Conservation (phyloP, 2,888 invertebrate species). For the Flexamia atlantica region DNA sequence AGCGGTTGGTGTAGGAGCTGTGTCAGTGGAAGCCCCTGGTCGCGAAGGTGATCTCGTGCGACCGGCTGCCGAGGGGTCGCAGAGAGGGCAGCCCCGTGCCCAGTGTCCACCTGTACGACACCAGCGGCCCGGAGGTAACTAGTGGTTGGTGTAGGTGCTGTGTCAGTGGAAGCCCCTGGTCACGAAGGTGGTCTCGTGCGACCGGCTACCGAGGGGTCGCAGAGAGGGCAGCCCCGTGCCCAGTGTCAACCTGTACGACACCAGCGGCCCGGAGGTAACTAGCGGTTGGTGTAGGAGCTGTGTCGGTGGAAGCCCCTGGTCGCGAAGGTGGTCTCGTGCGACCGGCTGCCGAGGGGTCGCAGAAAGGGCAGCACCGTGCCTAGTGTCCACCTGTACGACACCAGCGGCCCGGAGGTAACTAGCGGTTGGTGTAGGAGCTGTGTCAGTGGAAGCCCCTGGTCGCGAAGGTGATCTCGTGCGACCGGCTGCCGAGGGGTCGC, state of each 20-base stretch:
- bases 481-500: slow-evolving; percentile 74
- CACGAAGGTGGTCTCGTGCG: slow-evolving; percentile 86
- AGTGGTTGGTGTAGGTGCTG: slow-evolving; percentile 83
- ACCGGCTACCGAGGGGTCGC: slow-evolving; percentile 74
- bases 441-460: slow-evolving; percentile 87
- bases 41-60: slow-evolving; percentile 86
- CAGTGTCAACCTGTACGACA: slow-evolving; percentile 86
- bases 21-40: slow-evolving; percentile 89
- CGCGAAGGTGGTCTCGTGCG: slow-evolving; percentile 86
- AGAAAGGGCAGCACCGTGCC: slow-evolving; percentile 79
- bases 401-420: slow-evolving; percentile 78
- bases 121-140: slow-evolving; percentile 78
- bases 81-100: slow-evolving; percentile 79
- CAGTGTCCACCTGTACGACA: slow-evolving; percentile 86
- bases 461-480: slow-evolving; percentile 86
- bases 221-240: slow-evolving; percentile 79
- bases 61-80: slow-evolving; percentile 74
- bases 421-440: slow-evolving; percentile 76
- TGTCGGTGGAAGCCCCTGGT: slow-evolving; percentile 86
- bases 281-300: slow-evolving; percentile 84
- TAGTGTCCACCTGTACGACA: slow-evolving; percentile 86
- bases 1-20: slow-evolving; percentile 82
- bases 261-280: slow-evolving; percentile 79
- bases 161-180: slow-evolving; percentile 89
- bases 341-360: slow-evolving; percentile 74